phyloP scores from a whole-genome alignment of 2,113 vertebrate species.

The Callaeas wilsoni region DNA sequence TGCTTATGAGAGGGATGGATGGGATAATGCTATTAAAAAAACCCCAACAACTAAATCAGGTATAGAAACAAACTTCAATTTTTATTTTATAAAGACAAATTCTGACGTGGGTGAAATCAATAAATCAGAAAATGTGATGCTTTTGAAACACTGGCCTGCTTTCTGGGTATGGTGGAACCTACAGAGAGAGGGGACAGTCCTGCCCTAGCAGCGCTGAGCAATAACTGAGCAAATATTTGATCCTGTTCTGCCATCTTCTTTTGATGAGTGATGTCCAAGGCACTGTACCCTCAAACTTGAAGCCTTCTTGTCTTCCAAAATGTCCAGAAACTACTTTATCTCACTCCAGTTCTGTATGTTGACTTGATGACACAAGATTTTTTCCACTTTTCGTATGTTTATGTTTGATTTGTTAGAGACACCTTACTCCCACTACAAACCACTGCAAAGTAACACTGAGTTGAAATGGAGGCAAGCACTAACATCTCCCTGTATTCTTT shows the following conservation, averaged over 20 bases:
- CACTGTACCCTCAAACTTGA: not conserved
- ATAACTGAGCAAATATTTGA: not conserved
- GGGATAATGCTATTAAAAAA: not conserved
- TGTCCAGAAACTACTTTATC: not conserved
- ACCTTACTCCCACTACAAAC: not conserved
- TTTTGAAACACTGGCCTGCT: not conserved
- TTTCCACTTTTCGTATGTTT: not conserved
- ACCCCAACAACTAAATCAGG: rapidly evolving
- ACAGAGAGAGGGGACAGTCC: not conserved
- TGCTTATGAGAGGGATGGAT: not conserved
- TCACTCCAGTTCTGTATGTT: not conserved
- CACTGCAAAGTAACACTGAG: not conserved
- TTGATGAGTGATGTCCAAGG: not conserved
- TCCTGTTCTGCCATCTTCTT: not conserved
- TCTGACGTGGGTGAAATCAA: not conserved
- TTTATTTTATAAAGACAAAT: not conserved
- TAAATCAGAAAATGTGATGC: not conserved
- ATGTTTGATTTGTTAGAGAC: not conserved
- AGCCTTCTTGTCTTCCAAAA: not conserved
- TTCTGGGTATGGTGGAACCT: not conserved
- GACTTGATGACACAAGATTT: not conserved
- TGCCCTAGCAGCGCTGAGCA: not conserved
- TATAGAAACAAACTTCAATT: not conserved
- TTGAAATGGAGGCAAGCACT: not conserved
- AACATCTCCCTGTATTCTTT: not conserved